Evolutionary conservation across 2,888 invertebrate genomes (phyloP), one percentile per base, ranked within the genome.

Genomic region (Apotomis turbidana): DNA sequence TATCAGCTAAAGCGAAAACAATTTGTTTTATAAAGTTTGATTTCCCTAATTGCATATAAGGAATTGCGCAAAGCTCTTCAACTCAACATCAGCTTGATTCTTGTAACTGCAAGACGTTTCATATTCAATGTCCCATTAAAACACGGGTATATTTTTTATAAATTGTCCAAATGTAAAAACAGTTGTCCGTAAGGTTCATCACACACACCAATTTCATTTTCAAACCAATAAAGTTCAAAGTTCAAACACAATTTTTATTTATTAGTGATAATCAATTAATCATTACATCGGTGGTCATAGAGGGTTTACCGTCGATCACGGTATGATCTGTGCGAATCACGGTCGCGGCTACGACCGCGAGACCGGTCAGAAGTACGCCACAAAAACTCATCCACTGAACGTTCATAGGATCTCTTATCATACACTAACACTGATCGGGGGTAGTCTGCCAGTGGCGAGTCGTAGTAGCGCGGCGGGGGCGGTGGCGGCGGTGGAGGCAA

Each of bases 331-430:
- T 92, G 90, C 71, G 94, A 91, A 76, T 95, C 95, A 81, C 95
- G 93, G 60, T 93, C 94, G 77, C 93, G 90, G 76, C 94, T 95
- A 38, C 95, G 94, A 60, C 94, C 95, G 75, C 94, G 94, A 68
- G 95, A 94, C 54, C 96, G 94, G 80, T 96, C 95, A 70, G 95
- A 94, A 10, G 97, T 97, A 84, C 97, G 95, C 95, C 97, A 96
- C 73, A 98, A 90, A 89, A 97, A 98, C 85, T 98, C 97, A 88
- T 98, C 93, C 38, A 97, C 97, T 72, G 97, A 97, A 66, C 97
- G 95, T 86, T 98, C 98, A 88, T 98, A 98, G 52, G 96, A 96
- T 64, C 97, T 94, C 83, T 96, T 96, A 77, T 97, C 96, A 80
- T 95, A 94, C 67, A 95, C 90, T 80, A 94, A 88, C 83, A 95